Evolutionary conservation across 2,797 vertebrate species (phyloP).

Genomic region (Florisuga fusca): DNA sequence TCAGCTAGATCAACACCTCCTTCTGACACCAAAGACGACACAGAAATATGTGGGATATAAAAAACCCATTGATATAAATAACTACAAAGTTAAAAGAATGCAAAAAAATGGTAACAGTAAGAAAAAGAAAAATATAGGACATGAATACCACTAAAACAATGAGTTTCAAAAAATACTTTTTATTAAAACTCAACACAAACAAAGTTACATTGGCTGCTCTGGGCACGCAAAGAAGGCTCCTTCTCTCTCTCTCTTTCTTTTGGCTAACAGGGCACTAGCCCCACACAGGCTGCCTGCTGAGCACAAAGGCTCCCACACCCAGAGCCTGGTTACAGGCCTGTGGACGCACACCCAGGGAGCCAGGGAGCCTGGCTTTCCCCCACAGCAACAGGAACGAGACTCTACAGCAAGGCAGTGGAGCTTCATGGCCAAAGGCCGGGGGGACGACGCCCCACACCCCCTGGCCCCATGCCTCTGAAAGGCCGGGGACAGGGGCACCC

Average conservation of each 20-base stretch:
- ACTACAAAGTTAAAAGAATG: too few species aligned
- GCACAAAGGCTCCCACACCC: background rate
- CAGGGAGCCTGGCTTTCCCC: background rate
- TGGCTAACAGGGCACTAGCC: background rate
- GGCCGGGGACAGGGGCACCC: too few species aligned
- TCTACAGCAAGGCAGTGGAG: background rate
- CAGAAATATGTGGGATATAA: too few species aligned
- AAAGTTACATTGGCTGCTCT: fast-evolving
- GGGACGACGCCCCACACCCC: too few species aligned
- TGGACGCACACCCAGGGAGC: background rate
- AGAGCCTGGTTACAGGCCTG: background rate
- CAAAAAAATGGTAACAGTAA: too few species aligned
- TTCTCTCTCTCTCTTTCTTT: background rate
- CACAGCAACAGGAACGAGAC: background rate
- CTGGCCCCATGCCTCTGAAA: too few species aligned
- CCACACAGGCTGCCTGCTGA: too few species aligned
- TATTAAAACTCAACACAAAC: background rate
- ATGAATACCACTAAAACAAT: background rate
- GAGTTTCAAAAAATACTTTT: background rate
- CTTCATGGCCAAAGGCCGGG: too few species aligned
- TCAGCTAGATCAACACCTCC: too few species aligned
- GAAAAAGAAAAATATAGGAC: too few species aligned
- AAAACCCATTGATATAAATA: too few species aligned
- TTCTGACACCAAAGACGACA: too few species aligned
- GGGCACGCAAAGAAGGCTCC: background rate